Evolutionary conservation across 2,888 invertebrate species (phyloP).

Genomic region (Apodemia mormo): DNA sequence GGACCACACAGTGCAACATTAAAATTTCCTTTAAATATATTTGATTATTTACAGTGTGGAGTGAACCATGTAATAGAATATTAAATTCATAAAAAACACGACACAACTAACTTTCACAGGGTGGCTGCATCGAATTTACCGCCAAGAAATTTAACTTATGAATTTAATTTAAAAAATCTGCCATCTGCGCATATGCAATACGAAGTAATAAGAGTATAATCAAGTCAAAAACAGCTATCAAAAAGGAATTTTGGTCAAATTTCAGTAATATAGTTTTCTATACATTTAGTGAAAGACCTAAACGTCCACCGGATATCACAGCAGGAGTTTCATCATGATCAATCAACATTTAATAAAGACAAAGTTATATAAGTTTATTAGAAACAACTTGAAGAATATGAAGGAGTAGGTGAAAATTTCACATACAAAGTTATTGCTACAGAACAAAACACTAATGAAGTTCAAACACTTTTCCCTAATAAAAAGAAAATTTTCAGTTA

Average conservation of each 20-base stretch:
- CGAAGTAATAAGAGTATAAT: conserved; percentile 86
- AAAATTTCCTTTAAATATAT: conserved; percentile 62
- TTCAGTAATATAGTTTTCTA: conserved; percentile 82
- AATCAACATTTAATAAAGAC: conserved; percentile 73
- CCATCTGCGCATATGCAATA: conserved; percentile 86
- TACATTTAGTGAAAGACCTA: conserved; percentile 83
- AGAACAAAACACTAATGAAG: conserved; percentile 49
- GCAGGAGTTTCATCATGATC: conserved; percentile 86
- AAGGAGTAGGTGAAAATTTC: conserved; percentile 89
- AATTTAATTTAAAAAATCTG: conserved; percentile 76
- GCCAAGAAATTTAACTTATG: conserved; percentile 60
- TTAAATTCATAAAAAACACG: conserved; percentile 73
- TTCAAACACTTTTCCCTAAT: conserved; percentile 62
- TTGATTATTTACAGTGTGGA: conserved; percentile 56
- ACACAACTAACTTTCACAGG: conserved; percentile 64
- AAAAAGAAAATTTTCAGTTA: conserved; percentile 82
- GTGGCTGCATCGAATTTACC: conserved; percentile 58
- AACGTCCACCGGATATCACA: conserved; percentile 85
- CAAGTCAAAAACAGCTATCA: conserved; percentile 76
- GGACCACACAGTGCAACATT: conserved; percentile 62
- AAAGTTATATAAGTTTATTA: conserved; percentile 89
- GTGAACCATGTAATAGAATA: conserved; percentile 71
- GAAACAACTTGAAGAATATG: conserved; percentile 86
- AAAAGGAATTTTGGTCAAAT: conserved; percentile 87
- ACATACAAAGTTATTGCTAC: conserved; percentile 82